phyloP scores from a whole-genome alignment of 2,797 vertebrate species.

The Galago senegalensis region DNA sequence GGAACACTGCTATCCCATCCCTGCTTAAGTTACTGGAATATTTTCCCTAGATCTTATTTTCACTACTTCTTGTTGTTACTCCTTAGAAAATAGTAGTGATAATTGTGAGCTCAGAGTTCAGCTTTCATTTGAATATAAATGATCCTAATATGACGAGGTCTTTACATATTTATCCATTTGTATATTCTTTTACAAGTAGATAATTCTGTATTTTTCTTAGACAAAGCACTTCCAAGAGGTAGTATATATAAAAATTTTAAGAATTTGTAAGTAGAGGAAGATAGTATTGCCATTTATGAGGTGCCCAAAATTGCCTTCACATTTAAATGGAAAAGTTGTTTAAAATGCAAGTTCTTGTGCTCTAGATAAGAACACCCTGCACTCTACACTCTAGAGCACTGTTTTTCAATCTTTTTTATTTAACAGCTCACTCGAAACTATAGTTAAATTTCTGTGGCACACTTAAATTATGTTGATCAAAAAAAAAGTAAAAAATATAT shows the following conservation, averaged over 20 bases:
- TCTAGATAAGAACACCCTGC: background rate
- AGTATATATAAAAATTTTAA: background rate
- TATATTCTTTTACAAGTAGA: background rate
- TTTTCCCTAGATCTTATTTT: background rate
- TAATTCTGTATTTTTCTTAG: background rate
- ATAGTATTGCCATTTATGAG: background rate
- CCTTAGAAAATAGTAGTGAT: background rate
- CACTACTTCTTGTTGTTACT: background rate
- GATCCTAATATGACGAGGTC: background rate
- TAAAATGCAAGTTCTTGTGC: accelerated
- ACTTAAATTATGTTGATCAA: too few relatives aligned
- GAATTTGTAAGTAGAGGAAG: background rate
- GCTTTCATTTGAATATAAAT: background rate
- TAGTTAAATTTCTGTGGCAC: too few relatives aligned
- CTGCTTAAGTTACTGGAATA: background rate
- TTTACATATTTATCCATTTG: background rate
- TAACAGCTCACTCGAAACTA: too few relatives aligned
- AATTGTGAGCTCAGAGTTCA: background rate
- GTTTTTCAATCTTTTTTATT: too few relatives aligned
- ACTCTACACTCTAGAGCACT: too few relatives aligned
- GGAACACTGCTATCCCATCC: background rate
- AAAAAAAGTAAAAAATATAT: too few relatives aligned
- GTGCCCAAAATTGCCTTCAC: background rate
- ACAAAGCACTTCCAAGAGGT: background rate
- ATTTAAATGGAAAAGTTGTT: background rate